Evolutionary conservation across 2,113 vertebrate species (phyloP).

Genomic region (Mobula birostris): DNA sequence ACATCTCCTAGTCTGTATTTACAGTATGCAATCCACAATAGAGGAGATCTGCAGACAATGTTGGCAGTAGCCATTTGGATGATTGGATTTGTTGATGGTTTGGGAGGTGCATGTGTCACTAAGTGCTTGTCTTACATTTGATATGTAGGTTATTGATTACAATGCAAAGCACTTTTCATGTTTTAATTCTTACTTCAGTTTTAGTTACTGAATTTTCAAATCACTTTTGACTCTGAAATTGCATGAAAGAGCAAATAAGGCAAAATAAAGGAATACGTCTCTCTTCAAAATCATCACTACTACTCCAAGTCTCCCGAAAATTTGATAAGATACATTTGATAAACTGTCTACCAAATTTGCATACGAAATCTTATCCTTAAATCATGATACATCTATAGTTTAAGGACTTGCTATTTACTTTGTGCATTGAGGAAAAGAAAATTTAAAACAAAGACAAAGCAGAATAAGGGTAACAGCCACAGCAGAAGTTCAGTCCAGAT

Average conservation of each 20-base stretch:
- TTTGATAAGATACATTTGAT: not conserved
- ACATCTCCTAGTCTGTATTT: not conserved
- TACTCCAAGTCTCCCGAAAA: not conserved
- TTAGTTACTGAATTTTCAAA: not conserved
- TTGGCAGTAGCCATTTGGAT: not conserved
- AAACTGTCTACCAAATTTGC: not conserved
- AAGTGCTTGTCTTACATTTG: not conserved
- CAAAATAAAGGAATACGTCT: not conserved
- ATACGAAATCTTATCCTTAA: slow-evolving; percentile 10
- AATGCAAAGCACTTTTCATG: not conserved
- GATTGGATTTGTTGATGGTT: not conserved
- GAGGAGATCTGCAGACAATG: no score
- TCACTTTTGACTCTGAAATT: not conserved
- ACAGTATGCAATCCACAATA: not conserved
- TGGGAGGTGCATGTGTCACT: not conserved
- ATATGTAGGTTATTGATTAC: not conserved
- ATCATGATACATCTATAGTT: not conserved
- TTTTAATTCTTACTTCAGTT: not conserved
- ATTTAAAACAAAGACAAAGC: no score
- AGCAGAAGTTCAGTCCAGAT: no score
- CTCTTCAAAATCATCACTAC: not conserved
- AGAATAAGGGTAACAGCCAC: no score
- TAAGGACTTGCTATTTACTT: not conserved
- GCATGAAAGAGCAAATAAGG: not conserved
- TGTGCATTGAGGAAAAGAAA: no score